phyloP scores from a whole-genome alignment of 2,888 invertebrate genomes.

The Melinaea marsaeus region DNA sequence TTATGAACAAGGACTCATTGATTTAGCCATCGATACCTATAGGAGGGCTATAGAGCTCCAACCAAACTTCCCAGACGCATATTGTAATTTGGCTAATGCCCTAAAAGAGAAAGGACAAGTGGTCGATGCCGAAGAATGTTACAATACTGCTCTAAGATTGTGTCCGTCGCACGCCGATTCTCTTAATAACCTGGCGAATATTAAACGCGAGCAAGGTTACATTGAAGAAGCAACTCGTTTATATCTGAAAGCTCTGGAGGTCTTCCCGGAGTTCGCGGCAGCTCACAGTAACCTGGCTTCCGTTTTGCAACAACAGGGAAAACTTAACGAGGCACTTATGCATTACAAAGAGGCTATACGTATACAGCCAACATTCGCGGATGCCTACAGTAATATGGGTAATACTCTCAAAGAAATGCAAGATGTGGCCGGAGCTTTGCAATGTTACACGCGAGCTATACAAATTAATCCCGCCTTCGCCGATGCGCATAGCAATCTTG shows the following conservation, averaged over 20 bases:
- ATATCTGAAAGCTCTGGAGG: constrained; percentile 93
- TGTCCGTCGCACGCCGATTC: constrained; percentile 99
- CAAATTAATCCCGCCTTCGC: constrained; percentile 99
- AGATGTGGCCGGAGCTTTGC: constrained; percentile 96
- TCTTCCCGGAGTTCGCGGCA: constrained; percentile 99
- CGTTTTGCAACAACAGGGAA: constrained; percentile 98
- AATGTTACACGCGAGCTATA: constrained; percentile 98
- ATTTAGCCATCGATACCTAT: constrained; percentile 99
- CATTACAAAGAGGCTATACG: constrained; percentile 99
- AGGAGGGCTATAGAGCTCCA: constrained; percentile 98
- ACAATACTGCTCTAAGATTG: constrained; percentile 95
- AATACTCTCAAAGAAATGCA: constrained; percentile 99
- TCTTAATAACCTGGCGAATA: constrained; percentile 98
- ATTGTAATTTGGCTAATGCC: constrained; percentile 99
- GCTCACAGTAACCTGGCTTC: constrained; percentile 99
- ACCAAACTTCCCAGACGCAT: constrained; percentile 99
- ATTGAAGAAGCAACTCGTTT: constrained; percentile 98
- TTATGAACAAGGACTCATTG: constrained; percentile 99
- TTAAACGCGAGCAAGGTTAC: constrained; percentile 98
- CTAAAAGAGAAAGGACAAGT: constrained; percentile 99
- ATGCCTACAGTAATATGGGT: constrained; percentile 99
- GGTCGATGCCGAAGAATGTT: constrained; percentile 97
- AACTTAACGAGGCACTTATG: constrained; percentile 97
- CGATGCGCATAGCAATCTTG: constrained; percentile 99
- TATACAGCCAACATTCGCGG: constrained; percentile 99